Evolutionary conservation across 2,888 invertebrate genomes (phyloP).

Genomic region (Nymphalis polychloros): DNA sequence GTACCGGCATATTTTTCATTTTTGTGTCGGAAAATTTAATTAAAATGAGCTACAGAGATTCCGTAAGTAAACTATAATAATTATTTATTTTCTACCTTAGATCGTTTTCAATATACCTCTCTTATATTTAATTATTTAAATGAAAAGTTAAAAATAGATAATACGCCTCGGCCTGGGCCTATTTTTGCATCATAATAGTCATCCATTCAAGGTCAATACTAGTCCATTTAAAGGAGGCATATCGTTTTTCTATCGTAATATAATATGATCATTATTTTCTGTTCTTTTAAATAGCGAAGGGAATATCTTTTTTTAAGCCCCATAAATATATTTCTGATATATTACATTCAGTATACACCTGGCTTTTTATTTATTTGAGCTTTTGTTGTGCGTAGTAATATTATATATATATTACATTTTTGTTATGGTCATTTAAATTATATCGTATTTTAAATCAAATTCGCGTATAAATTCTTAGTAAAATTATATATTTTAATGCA

Average conservation of each 20-base stretch:
- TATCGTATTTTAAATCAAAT: too few species aligned
- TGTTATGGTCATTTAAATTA: too few species aligned
- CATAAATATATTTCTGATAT: background rate
- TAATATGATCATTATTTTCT: conserved; percentile 22
- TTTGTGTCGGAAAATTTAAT: conserved; percentile 1
- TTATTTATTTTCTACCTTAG: conserved; percentile 9
- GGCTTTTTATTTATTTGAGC: too few species aligned
- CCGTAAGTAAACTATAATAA: conserved; percentile 56
- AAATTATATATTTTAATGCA: too few species aligned
- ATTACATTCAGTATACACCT: too few species aligned
- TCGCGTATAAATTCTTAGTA: too few species aligned
- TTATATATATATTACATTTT: too few species aligned
- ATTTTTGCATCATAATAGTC: conserved; percentile 63
- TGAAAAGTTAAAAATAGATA: conserved; percentile 45
- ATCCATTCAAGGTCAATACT: conserved; percentile 62
- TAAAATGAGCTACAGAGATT: conserved; percentile 71
- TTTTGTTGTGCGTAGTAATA: too few species aligned
- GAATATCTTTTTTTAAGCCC: background rate
- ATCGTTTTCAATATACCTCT: conserved; percentile 6
- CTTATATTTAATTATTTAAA: background rate
- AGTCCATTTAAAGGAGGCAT: conserved; percentile 47
- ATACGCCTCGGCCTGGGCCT: conserved; percentile 49
- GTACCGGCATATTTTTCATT: too few species aligned
- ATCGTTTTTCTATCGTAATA: conserved; percentile 55
- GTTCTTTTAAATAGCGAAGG: background rate